Evolutionary conservation across 2,113 vertebrate species (phyloP), one percentile per base, ranked within the genome.

Genomic region (Apodemus speciosus): DNA sequence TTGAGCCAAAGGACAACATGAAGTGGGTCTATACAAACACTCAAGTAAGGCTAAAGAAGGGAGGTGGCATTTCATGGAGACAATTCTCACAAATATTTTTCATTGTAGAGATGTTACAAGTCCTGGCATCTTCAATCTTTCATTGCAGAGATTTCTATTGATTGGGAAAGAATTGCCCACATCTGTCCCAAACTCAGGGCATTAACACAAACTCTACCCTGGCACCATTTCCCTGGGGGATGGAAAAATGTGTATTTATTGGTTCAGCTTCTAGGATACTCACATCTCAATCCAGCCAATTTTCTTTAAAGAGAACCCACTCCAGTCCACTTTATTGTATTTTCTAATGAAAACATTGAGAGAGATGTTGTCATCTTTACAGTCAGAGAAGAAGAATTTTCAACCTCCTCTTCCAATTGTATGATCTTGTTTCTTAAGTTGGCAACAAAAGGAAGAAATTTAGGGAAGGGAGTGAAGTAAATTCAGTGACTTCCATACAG

Each of bases 241-340:
- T 93, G 95, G 85, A 91, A 62, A 66, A 96, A 98, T 98, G 97
- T 97, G 97, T 98, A 98, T 97, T 98, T 92, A 83, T 95, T 89
- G 25, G 0, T 96, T 92, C 16, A 60, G 95, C 96, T 97, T 96
- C 97, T 96, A 96, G 94, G 96, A 96, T 96, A 66, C 92, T 97
- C 97, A 97, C 97, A 95, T 98, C 97, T 98, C 98, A 97, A 98
- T 98, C 96, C 97, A 96, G 97, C 94, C 98, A 95, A 97, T 98
- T 98, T 97, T 98, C 97, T 97, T 97, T 81, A 91, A 97, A 95
- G 90, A 90, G 80, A 95, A 89, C 90, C 96, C 97, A 97, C 97
- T 98, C 84, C 88, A 95, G 93, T 97, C 93, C 85, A 90, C 91
- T 97, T 98, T 98, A 98, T 98, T 98, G 97, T 97, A 88, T 98